Base-by-base conservation (phyloP, 2,888 invertebrate species). In the Eupithecia exiguata region DNA sequence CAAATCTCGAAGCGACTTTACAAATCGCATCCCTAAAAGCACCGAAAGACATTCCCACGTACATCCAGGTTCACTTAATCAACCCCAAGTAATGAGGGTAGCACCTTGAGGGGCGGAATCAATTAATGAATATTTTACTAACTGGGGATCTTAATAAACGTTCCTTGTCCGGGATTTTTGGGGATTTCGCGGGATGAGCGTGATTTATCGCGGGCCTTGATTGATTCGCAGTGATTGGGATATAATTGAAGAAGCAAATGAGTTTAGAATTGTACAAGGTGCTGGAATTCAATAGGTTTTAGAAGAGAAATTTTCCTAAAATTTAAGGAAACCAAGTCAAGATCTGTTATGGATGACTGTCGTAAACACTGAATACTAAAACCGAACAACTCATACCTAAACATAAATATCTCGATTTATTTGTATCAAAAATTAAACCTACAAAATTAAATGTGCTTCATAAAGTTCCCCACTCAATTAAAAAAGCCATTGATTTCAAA, bases 121-220 rank as follows among this genome's bases (percentile, higher is more conserved):
- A 92, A 94, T 94, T 94, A 94, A 93, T 93, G 93, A 93, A 92
- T 93, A 93, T 93, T 93, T 92, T 87, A 91, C 85, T 86, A 82
- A 83, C 81, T 85, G 83, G 85, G 87, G 88, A 89, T 91, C 93
- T 92, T 93, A 93, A 93, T 93, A 93, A 92, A 92, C 91, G 92
- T 87, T 89, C 86, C 91, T 88, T 90, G 92, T 88, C 83, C 86
- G 85, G 89, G 92, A 92, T 92, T 93, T 93, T 92, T 92, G 90
- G 91, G 87, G 89, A 87, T 78, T 86, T 86, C 82, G 79, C 81
- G 81, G 82, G 84, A 76, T 76, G 79, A 75, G 76, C 77, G 83
- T 91, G 92, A 92, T 92, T 92, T 90, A 91, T 90, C 83, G 84
- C 83, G 78, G 80, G 77, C 74, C 78, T 84, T 89, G 92, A 92